Conservation (phyloP, 2,797 vertebrate species). For the Pogoniulus pusillus region DNA sequence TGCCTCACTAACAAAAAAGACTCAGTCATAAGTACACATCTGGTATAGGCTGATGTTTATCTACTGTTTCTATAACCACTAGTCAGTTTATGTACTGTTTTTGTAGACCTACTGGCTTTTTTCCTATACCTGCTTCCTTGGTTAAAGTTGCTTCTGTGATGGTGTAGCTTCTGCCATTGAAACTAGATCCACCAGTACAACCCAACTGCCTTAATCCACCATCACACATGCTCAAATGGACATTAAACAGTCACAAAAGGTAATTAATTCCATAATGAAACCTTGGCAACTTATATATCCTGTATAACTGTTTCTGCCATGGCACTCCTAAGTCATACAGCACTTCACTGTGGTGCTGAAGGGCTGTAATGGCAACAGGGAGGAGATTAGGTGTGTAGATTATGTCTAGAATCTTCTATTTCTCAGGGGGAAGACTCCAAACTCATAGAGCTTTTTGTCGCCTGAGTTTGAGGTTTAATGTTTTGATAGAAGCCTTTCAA, state of each 20-base stretch:
- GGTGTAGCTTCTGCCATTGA: not conserved
- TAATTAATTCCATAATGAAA: not conserved
- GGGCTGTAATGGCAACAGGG: not conserved
- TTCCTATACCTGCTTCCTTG: not conserved
- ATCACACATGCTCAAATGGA: not conserved
- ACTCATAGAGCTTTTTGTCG: not conserved
- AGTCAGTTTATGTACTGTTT: not conserved
- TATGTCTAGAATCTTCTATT: not conserved
- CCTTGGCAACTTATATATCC: not conserved
- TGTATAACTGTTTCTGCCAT: not conserved
- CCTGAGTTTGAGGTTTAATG: not conserved
- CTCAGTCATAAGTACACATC: fast-evolving
- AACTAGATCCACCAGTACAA: not conserved
- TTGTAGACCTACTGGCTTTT: not conserved
- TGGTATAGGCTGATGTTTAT: not conserved
- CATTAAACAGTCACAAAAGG: not conserved
- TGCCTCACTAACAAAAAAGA: not conserved
- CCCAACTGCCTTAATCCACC: not conserved
- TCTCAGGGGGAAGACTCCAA: not conserved
- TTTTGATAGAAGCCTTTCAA: not conserved
- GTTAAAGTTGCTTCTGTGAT: not conserved
- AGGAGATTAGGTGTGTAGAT: not conserved
- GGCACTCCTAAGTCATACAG: not conserved
- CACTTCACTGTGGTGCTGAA: not conserved
- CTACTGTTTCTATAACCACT: not conserved